Evolutionary conservation across 2,888 invertebrate species (phyloP), one percentile per base, ranked within the genome.

Genomic region (Penaeus monodon): DNA sequence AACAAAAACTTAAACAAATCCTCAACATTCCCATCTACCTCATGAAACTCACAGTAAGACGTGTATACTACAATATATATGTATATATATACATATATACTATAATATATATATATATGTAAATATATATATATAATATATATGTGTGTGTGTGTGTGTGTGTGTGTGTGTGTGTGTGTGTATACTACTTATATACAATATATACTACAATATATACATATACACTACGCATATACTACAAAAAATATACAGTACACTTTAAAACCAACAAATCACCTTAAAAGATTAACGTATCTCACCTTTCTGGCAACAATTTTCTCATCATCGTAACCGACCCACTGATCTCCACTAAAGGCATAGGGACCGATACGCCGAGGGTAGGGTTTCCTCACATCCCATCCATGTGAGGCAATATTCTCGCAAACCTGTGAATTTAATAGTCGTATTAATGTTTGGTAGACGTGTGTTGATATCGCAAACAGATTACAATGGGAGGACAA

Each of bases 301-400:
- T 98, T 97, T 91, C 94, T 95, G 91, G 94, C 94, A 0, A 96
- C 96, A 78, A 97, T 97, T 20, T 95, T 95, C 90, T 96, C 95
- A 91, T 98, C 98, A 91, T 98, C 98, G 92, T 97, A 98, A 0
- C 97, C 97, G 2, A 98, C 97, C 98, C 98, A 98, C 92, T 97
- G 97, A 92, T 97, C 96, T 38, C 95, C 96, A 90, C 95, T 95
- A 92, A 94, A 96, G 2, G 98, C 97, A 91, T 97, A 97, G 0
- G 98, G 98, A 0, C 97, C 98, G 95, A 97, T 96, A 0, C 96
- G 96, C 57, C 94, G 94, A 0, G 95, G 94, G 92, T 97, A 96
- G 0, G 97, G 96, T 90, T 96, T 95, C 90, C 96, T 95, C 14
- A 97, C 95, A 29, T 94, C 95, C 98, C 98, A 98, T 0, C 95